Conservation (phyloP, 92 coral and sea anemone species). For the Diadumene lineata region DNA sequence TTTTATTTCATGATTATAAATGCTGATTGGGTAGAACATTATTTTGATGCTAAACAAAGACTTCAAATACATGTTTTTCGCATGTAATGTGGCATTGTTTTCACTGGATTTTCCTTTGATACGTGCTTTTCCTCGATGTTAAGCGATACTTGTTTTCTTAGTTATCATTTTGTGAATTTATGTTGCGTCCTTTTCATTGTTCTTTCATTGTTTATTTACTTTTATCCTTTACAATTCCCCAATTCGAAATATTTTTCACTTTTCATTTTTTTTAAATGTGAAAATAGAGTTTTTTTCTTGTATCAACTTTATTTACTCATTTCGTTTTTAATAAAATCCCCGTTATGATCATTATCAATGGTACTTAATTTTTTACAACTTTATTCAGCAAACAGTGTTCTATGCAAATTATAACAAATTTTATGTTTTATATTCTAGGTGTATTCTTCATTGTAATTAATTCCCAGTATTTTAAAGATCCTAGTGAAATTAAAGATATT, state of each 20-base stretch:
- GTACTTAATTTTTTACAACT: too few species aligned
- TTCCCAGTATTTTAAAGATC: slow-evolving; percentile 91
- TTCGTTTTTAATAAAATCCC: too few species aligned
- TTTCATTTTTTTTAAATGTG: background rate
- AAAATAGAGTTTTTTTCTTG: background rate
- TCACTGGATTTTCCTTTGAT: background rate
- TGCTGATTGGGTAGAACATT: too few species aligned
- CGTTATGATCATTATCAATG: too few species aligned
- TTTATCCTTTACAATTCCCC: background rate
- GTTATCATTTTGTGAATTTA: too few species aligned
- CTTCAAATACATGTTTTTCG: background rate
- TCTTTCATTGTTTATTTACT: too few species aligned
- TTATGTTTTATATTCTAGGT: slow-evolving; percentile 55
- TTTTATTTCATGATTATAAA: background rate
- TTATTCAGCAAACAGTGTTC: background rate
- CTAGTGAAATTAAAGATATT: slow-evolving; percentile 65
- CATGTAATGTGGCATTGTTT: background rate
- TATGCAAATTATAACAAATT: background rate
- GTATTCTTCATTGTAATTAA: slow-evolving; percentile 93
- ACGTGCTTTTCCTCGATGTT: too few species aligned
- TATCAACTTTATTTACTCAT: background rate
- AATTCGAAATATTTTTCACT: background rate
- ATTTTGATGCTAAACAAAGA: background rate
- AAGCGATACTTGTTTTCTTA: too few species aligned
- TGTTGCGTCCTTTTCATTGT: too few species aligned